A percentile compares a stretch with the other conserved stretches of the same genome.
Evolutionary conservation across 2,113 vertebrate species (phyloP).

Genomic region (Chionis minor): DNA sequence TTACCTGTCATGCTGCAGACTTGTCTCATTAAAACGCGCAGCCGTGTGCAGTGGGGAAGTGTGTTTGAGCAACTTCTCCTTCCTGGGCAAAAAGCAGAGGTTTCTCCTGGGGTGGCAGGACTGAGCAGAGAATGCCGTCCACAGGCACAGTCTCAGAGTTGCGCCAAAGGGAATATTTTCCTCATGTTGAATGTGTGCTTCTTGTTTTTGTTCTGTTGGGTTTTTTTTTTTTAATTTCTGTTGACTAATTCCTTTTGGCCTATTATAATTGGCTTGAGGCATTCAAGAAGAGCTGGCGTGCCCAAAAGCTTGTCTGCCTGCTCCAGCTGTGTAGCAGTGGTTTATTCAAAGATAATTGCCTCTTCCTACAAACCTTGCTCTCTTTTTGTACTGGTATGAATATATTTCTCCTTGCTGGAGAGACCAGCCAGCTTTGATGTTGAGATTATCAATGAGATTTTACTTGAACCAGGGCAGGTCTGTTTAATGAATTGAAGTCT

Average conservation of each 20-base stretch:
- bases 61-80: neutral
- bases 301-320: neutral
- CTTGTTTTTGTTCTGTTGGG: neutral
- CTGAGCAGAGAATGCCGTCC: neutral
- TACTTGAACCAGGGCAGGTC: neutral
- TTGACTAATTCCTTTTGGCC: neutral
- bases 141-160: neutral
- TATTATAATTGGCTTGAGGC: neutral
- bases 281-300: neutral
- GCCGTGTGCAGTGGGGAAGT: neutral
- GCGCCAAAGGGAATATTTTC: neutral
- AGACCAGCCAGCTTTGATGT: neutral
- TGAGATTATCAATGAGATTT: neutral
- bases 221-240: neutral
- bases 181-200: fast-evolving
- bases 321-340: neutral
- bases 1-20: neutral
- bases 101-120: neutral
- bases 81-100: neutral
- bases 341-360: neutral
- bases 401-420: neutral
- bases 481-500: neutral
- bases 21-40: neutral
- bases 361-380: neutral
- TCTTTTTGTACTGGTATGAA: neutral